phyloP scores from a whole-genome alignment of 2,888 invertebrate species.

The Junonia oenone region DNA sequence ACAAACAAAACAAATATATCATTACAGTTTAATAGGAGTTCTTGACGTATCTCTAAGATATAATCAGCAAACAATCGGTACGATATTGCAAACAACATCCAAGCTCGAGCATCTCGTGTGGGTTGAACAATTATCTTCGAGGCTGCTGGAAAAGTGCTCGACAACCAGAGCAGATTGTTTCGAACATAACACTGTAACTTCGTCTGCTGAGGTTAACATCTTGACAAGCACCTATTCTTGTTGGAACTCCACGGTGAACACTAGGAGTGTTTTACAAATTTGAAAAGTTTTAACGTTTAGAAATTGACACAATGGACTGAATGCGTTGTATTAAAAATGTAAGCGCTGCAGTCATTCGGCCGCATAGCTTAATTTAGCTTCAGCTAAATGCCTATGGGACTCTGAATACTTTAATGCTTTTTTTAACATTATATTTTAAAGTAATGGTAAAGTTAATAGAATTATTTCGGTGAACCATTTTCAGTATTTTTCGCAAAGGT shows the following conservation, averaged over 20 bases:
- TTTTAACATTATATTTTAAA: too few species aligned
- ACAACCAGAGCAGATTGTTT: slow-evolving; percentile 2
- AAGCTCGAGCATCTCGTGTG: background rate
- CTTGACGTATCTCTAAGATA: slow-evolving; percentile 4
- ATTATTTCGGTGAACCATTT: too few species aligned
- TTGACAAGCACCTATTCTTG: background rate
- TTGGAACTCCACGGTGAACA: background rate
- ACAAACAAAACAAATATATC: background rate
- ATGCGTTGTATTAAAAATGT: background rate
- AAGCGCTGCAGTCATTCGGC: background rate
- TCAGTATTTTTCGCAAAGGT: too few species aligned
- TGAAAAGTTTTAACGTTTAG: background rate
- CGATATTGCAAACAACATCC: slow-evolving; percentile 1
- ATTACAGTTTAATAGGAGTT: background rate
- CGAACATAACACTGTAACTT: background rate
- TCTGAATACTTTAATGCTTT: too few species aligned
- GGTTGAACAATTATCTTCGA: slow-evolving; percentile 7
- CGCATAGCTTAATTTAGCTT: slow-evolving; percentile 9
- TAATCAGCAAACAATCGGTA: background rate
- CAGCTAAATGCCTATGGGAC: too few species aligned
- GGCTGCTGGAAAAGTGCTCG: slow-evolving; percentile 3
- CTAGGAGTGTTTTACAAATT: too few species aligned
- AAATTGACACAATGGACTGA: background rate
- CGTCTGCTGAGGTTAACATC: background rate
- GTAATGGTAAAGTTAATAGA: too few species aligned